Percentiles rank a stretch among this genome's conserved stretches.
These are phyloP conservation scores for Alosa sapidissima DNA, from an alignment of 2,797 vertebrate genomes.

Conservation along the genomic window DNA sequence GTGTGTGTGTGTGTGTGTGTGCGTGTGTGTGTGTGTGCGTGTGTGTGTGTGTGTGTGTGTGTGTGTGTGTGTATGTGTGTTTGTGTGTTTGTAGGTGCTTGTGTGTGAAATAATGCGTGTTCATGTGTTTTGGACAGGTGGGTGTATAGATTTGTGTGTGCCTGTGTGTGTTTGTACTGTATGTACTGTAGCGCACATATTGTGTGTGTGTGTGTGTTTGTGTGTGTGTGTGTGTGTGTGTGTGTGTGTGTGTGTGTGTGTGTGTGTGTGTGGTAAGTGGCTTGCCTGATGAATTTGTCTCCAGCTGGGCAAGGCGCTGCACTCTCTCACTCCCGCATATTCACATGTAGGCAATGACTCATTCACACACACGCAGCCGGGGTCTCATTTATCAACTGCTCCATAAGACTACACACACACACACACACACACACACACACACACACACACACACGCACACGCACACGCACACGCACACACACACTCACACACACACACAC, in stretches of 20 bases:
- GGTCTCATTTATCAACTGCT: not conserved
- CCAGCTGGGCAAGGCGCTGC: not conserved
- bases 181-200: not conserved
- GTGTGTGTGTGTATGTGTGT: not conserved
- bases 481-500: too few species aligned
- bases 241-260: not conserved
- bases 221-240: not conserved
- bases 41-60: conserved; percentile 6
- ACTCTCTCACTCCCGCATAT: not conserved
- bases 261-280: not conserved
- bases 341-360: not conserved
- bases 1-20: not conserved
- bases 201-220: not conserved
- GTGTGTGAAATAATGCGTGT: conserved; percentile 17
- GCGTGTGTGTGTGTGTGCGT: not conserved
- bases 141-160: too few species aligned
- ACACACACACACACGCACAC: too few species aligned
- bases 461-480: too few species aligned
- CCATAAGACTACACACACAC: not conserved
- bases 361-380: not conserved
- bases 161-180: not conserved
- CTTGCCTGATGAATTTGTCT: not conserved
- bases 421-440: not conserved
- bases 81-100: not conserved
- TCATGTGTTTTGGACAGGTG: not conserved